Base-by-base conservation (phyloP, 2,888 invertebrate genomes). In the Drosophila suboccidentalis region DNA sequence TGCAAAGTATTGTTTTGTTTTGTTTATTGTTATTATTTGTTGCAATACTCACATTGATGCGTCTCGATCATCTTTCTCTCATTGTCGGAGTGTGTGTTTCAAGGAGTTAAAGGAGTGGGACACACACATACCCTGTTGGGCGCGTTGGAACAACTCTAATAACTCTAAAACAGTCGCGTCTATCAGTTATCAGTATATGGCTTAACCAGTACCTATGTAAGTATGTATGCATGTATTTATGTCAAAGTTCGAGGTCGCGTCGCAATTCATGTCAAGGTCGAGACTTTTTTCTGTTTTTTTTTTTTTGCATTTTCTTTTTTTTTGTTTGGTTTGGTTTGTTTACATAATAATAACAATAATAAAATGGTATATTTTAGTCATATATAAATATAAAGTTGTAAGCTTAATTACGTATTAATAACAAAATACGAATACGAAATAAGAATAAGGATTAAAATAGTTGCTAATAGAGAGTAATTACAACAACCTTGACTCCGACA, bases 301-400 rank as follows among this genome's bases (percentile, higher is more conserved):
- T 47, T 47, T 17, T 38, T 47, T 77, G 75, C 54, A 57, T 76
- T 70, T 70, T 70, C 68, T 63, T 70, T 70, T 70, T 63, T 71
- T 79, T 74, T 61, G 50, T 71, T 70, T 80, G 76, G 71, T 75
- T 70, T 59, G 66, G 13, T 53, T 69, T 65, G 54, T 89, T 82
- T 86, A 81, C 85, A 87, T 83, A 85, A 86, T 82, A 91, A 90
- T 80, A 91, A 90, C 79, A 91, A 90, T 87, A 90, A 91, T 91
- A 91, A 91, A 91, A 91, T 91, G 90, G 84, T 91, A 91, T 90
- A 91, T 88, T 91, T 91, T 89, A 91, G 91, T 91, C 87, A 91
- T 91, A 81, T 85, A 77, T 75, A 79, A 87, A 82, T 87, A 87
- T 82, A 75, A 74, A 46, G 51, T 58, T 51, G 8, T 60, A 71